These are phyloP conservation scores for Endotricha flammealis DNA, from an alignment of 2,888 invertebrate species.

Conservation along the genomic window DNA sequence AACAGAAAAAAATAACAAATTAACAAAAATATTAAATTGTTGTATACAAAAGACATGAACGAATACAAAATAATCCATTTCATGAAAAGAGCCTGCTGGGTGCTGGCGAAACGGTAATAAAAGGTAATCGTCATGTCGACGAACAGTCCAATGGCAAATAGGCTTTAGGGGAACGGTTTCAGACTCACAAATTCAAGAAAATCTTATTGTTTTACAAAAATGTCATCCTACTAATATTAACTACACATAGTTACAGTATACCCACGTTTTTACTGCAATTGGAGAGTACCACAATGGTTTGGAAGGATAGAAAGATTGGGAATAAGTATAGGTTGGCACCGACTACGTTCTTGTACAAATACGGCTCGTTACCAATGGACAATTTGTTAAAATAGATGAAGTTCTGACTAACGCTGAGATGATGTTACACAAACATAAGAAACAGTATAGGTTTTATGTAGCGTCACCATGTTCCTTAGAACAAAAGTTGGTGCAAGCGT, in stretches of 20 bases:
- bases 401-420: constrained; percentile 79
- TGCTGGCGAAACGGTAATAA: no score
- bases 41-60: no score
- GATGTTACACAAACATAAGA: constrained; percentile 65
- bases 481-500: no score
- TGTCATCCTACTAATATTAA: no score
- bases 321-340: constrained; percentile 81
- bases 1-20: no score
- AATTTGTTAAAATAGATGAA: constrained; percentile 77
- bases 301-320: constrained; percentile 74
- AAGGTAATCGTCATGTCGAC: no score
- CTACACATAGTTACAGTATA: constrained; percentile 86
- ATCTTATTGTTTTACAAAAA: no score
- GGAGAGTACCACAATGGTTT: constrained; percentile 79
- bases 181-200: no score
- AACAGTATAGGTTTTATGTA: constrained; percentile 82
- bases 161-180: no score
- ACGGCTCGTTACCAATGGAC: constrained; percentile 80
- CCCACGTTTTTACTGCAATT: constrained; percentile 85
- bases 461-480: constrained; percentile 84
- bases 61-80: no score
- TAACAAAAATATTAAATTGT: neutral
- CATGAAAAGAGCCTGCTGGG: no score
- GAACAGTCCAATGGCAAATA: no score
- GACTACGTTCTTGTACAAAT: constrained; percentile 84